Evolutionary conservation across 2,797 vertebrate genomes (phyloP), one percentile per base, ranked within the genome.

Genomic region (Parotocinclus haroldoi): DNA sequence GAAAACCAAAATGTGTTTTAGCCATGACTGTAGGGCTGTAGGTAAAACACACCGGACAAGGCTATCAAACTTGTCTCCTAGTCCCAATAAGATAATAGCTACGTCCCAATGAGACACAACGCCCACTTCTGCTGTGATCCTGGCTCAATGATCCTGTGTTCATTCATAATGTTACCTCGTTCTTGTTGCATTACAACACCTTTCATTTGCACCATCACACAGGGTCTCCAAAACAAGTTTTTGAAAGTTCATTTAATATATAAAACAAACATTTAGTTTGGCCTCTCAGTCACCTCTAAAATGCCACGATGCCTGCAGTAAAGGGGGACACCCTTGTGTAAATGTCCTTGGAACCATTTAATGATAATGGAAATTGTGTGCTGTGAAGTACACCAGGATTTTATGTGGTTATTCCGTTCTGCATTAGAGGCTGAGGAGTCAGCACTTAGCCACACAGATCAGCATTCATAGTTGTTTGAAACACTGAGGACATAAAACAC

Each of bases 341-440:
- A 73, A 78, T 70, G 63, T 73, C 67, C 59, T 69, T 75, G 70
- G 73, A 70, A 71, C 63, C 72, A 75, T 78, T 78, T 67, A 73
- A 75, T 67, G 73, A 78, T 78, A 78, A 78, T 75, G 73, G 76
- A 73, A 73, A 70, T 73, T 73, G 63, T 75, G 73, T 73, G 69
- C 70, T 73, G 76, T 78, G 76, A 75, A 75, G 70, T 73, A 78
- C 70, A 48, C 52, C n/a, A 62, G 67, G 63, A 38, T 75, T 75
- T 66, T 64, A 11, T 42, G 40, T 42, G 40, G 40, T 42, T 9
- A 42, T 42, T 42, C 40, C 10, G 40, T 11, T 42, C 40, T 69
- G 54, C 76, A 78, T 75, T 78, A 73, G 57, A 66, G 69, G 56
- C 48, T 70, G 63, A 78, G 66, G 67, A 78, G 63, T 75, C 70